Base-by-base conservation (phyloP, 2,888 invertebrate genomes). In the Hoplodrina blanda region DNA sequence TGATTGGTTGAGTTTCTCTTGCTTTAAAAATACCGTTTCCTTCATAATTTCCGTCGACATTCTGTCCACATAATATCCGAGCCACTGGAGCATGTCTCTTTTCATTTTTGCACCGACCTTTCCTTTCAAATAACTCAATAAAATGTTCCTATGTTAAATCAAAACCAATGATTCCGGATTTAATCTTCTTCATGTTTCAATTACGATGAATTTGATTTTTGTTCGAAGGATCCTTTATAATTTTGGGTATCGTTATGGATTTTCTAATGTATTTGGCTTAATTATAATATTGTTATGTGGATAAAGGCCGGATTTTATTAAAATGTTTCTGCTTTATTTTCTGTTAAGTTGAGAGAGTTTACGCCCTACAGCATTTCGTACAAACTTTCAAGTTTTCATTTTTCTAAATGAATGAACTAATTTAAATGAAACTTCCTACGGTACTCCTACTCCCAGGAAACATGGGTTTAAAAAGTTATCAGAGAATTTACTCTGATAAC, bases 111-210 rank as follows among this genome's bases (percentile, higher is more conserved):
- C 61, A 74, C 50, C 75, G 63, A 78, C 80, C 80, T 78, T 80
- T 75, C 80, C 64, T 57, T 80, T 70, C 70, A 76, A 76, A 78
- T 76, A 76, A 80, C 56, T 63, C 65, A 80, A 80, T 78, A 75
- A 76, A 75, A 80, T 76, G 50, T 80, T 46, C 80, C 33, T 56
- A 75, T 75, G 79, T 75, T 78, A 70, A 76, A 80, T 80, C 75
- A 62, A 70, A 80, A 80, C 54, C 77, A 77, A 64, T 77, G 77
- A 77, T 67, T 76, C 56, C 33, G 37, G 52, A 73, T 77, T 74
- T 74, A 74, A 76, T 79, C 80, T 69, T 52, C 62, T 62, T 65
- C 61, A 69, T 75, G 69, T 79, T 77, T 77, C 77, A 80, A 75
- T 75, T 80, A 75, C 63, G 25, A 41, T 77, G 64, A 79, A 69